Base-by-base conservation (phyloP, 2,113 vertebrate species). In the Pteronura brasiliensis region DNA sequence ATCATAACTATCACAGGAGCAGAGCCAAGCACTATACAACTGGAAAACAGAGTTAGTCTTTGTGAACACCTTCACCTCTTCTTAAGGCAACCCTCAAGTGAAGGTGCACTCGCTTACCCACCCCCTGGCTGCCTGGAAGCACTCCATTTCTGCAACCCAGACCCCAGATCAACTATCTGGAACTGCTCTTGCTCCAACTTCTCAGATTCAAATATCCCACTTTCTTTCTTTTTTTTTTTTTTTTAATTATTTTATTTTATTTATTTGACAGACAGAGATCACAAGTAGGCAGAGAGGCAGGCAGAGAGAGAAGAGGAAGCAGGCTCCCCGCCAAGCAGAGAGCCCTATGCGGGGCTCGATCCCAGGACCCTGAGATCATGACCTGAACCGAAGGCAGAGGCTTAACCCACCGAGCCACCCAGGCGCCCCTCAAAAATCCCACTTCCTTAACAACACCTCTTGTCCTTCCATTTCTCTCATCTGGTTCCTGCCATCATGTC, bases 71-170 rank as follows among this genome's bases (percentile, higher is more conserved):
- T 86, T 84, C 2, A 34, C 47, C 15, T 57, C 25, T 63, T 80
- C 14, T 39, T 31, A 69, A 49, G 23, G 23, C 11, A 84, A 42
- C n/a, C 14, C 2, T 15, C 34, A 39, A 63, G 13, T 2, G 7
- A 74, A 4, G 18, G 42, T 2, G 3, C 7, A 27, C 18, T 71
- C 10, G 0, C n/a, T 42, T 59, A 18, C n/a, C 42, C 9, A 1
- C 42, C 55, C 34, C n/a, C 84, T 71, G 61, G 27, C n/a, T 59
- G 7, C 31, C 20, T 36, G 15, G 67, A 96, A 34, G 3, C 52
- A 90, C 74, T 69, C 29, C 23, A 36, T 44, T 71, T 14, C 44
- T 25, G 17, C 7, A 52, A 18, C 31, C 82, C 57, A 65, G n/a
- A 81, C 12, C 12, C 31, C 57, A 7, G 52, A 29, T 65, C 74